Base-by-base conservation (phyloP, 2,888 invertebrate genomes). In the Drosophila picticornis region DNA sequence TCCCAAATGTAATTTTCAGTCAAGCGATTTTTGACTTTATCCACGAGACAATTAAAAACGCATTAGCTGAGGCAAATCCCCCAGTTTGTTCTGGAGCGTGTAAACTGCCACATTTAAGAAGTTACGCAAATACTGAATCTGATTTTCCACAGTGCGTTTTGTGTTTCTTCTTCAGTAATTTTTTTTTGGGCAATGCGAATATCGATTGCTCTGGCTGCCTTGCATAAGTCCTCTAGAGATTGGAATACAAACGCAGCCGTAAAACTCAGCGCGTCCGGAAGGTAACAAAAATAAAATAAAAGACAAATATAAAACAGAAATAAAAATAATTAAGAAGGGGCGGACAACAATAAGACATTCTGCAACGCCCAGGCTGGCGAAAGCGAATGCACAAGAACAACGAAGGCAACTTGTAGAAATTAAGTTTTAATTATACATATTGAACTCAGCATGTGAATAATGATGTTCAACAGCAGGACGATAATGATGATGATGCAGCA, bases 141-240 rank as follows among this genome's bases (percentile, higher is more conserved):
- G 52, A 53, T 70, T 80, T 80, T 80, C 62, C 58, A 53, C 46
- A 36, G 56, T 78, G 79, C 70, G 74, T 64, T 60, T 53, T 56
- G 40, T 27, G 29, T 40, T 53, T 66, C 40, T 36, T 80, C 38
- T 51, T 27, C 68, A 66, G 62, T 25, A 48, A 29, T 31, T 53
- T 63, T 58, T 77, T 85, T 88, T 88, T 80, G 72, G 80, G 65
- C 75, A 76, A 70, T 81, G 75, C 77, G 78, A 90, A 90, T 89
- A 90, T 90, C 90, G 90, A 90, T 90, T 90, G 88, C 56, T 56
- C 80, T 85, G 90, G 90, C 48, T 84, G 88, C 91, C 90, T 90
- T 90, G 90, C 90, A 90, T 91, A 90, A 91, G 91, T 90, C 90
- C 90, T 88, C 90, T 88, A 82, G 75, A 88, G 78, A 81, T 86